Evolutionary conservation across 2,888 invertebrate genomes (phyloP).

Genomic region (Diabrotica balteata): DNA sequence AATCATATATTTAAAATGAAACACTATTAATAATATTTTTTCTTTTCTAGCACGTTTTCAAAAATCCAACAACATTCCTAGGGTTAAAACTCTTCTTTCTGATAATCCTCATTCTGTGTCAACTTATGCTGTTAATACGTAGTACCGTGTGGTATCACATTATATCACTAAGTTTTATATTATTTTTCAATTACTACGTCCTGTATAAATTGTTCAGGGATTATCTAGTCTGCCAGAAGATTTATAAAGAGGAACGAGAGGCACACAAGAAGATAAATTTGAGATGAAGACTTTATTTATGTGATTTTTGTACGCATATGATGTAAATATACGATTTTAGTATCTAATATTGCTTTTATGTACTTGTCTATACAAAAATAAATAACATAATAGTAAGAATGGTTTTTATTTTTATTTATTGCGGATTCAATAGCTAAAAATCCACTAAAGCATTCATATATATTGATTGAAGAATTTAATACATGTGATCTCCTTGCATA

Average conservation of each 20-base stretch:
- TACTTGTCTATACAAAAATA: too few species aligned
- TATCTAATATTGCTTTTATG: too few species aligned
- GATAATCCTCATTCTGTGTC: slow-evolving; percentile 73
- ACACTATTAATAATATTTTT: slow-evolving; percentile 27
- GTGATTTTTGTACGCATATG: slow-evolving; percentile 6
- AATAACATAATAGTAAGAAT: too few species aligned
- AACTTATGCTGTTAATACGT: slow-evolving; percentile 80
- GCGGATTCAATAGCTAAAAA: too few species aligned
- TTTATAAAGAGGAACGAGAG: slow-evolving; percentile 76
- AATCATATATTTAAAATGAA: too few species aligned
- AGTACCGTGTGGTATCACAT: slow-evolving; percentile 92
- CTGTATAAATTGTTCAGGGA: slow-evolving; percentile 89
- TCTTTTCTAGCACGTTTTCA: slow-evolving; percentile 79
- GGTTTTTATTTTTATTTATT: too few species aligned
- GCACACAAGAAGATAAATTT: slow-evolving; percentile 68
- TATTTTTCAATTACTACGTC: slow-evolving; percentile 91
- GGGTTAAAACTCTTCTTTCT: slow-evolving; percentile 78
- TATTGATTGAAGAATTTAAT: too few species aligned
- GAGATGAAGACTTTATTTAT: slow-evolving; percentile 22
- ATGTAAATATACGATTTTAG: too few species aligned
- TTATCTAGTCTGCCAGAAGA: slow-evolving; percentile 83
- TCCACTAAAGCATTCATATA: too few species aligned
- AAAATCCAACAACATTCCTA: slow-evolving; percentile 81
- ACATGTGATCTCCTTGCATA: too few species aligned
- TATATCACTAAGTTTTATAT: slow-evolving; percentile 81